These are phyloP conservation scores for Calidris pygmaea DNA, from an alignment of 2,113 vertebrate species.

Conservation along the genomic window DNA sequence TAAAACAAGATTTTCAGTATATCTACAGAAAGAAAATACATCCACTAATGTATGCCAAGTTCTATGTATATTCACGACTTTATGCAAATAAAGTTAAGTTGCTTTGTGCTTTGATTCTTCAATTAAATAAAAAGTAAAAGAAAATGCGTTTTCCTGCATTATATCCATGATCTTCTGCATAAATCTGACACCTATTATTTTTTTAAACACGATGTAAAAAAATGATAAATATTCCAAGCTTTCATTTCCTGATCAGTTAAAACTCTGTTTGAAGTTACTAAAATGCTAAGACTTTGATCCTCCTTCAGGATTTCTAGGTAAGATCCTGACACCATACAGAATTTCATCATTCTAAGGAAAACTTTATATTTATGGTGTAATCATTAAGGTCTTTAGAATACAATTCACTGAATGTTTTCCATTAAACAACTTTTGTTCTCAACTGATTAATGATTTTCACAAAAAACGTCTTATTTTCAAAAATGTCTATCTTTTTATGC, in stretches of 20 bases:
- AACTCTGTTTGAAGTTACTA: constrained; percentile 35
- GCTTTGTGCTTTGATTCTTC: not conserved
- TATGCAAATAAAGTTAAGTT: not conserved
- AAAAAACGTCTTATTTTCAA: not conserved
- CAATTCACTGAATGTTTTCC: not conserved
- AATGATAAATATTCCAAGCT: constrained; percentile 28
- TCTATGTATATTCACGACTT: not conserved
- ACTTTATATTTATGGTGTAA: not conserved
- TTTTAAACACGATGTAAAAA: not conserved
- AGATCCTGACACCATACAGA: not conserved
- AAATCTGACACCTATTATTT: constrained; percentile 1
- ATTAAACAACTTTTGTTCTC: not conserved
- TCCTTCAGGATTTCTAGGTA: not conserved
- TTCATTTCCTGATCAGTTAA: constrained; percentile 1
- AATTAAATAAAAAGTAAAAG: not conserved
- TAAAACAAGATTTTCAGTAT: not conserved
- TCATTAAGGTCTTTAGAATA: not conserved
- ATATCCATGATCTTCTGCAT: not conserved
- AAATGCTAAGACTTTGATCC: constrained; percentile 31
- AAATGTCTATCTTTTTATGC: not conserved
- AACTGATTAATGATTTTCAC: not conserved
- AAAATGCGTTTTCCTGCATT: not conserved
- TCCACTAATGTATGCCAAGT: not conserved
- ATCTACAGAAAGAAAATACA: not conserved
- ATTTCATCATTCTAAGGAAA: not conserved